Conservation (phyloP, 2,113 vertebrate genomes). For the Malurus alboscapulatus region DNA sequence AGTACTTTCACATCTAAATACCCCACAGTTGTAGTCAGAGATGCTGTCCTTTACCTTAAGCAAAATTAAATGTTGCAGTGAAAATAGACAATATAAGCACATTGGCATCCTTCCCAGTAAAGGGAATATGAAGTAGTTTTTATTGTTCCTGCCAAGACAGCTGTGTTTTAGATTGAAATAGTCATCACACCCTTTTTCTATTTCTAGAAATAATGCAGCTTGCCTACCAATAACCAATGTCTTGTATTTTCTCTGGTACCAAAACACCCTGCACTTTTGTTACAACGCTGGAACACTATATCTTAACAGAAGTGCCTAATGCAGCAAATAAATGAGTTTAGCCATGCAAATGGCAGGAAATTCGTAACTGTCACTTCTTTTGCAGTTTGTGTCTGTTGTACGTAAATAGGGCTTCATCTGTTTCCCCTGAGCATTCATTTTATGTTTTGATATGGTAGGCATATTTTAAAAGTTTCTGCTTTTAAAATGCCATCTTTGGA, state of each 20-base stretch:
- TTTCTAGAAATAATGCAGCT: constrained; percentile 53
- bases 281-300: background rate
- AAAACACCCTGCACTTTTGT: background rate
- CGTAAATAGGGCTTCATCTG: background rate
- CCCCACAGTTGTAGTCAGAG: constrained; percentile 1
- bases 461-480: background rate
- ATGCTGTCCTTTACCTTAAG: constrained; percentile 59
- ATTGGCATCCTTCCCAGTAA: constrained; percentile 32
- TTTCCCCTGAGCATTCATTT: background rate
- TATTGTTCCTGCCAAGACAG: constrained; percentile 40
- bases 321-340: background rate
- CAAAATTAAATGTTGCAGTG: constrained; percentile 48
- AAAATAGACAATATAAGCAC: constrained; percentile 40
- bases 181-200: constrained; percentile 24
- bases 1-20: constrained; percentile 58
- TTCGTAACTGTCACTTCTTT: background rate
- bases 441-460: background rate
- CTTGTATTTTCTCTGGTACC: constrained; percentile 11
- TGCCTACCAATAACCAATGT: constrained; percentile 34
- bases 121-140: constrained; percentile 37
- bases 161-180: constrained; percentile 44
- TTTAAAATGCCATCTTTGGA: background rate
- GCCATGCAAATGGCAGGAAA: background rate
- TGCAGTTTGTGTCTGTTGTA: background rate
- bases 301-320: background rate